Evolutionary conservation across 2,888 invertebrate genomes (phyloP).

Genomic region (Chaitophorus viminalis): DNA sequence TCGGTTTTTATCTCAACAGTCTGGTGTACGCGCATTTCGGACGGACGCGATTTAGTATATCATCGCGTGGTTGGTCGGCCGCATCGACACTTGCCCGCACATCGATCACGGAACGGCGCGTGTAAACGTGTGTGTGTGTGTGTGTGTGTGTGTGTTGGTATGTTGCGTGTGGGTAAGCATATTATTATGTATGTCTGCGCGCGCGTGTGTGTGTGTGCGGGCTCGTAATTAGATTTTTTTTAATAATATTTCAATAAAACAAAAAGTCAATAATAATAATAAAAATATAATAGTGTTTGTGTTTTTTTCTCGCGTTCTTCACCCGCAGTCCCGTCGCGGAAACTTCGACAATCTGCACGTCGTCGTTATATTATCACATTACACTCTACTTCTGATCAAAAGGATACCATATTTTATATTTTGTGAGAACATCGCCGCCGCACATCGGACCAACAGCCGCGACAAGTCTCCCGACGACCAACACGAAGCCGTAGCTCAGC

Average conservation of each 20-base stretch:
- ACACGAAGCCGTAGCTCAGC: background rate
- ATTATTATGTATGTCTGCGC: no score
- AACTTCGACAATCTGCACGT: no score
- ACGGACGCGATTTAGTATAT: conserved; percentile 10
- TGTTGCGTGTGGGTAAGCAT: background rate
- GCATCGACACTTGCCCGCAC: conserved; percentile 4
- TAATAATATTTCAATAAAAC: no score
- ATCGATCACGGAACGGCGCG: background rate
- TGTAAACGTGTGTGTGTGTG: background rate
- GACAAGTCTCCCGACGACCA: background rate
- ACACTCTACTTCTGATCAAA: no score
- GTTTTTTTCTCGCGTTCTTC: no score
- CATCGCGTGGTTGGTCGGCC: conserved; percentile 2
- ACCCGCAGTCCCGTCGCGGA: background rate
- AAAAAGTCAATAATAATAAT: background rate
- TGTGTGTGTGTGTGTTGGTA: background rate
- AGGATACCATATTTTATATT: no score
- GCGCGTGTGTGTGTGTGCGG: background rate
- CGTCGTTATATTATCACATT: no score
- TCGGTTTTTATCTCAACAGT: background rate
- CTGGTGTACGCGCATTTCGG: background rate
- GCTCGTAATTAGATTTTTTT: no score
- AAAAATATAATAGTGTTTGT: background rate
- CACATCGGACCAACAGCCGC: background rate
- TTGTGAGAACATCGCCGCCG: background rate